Conservation (phyloP, 2,797 vertebrate genomes). For the Malacoraja senta region DNA sequence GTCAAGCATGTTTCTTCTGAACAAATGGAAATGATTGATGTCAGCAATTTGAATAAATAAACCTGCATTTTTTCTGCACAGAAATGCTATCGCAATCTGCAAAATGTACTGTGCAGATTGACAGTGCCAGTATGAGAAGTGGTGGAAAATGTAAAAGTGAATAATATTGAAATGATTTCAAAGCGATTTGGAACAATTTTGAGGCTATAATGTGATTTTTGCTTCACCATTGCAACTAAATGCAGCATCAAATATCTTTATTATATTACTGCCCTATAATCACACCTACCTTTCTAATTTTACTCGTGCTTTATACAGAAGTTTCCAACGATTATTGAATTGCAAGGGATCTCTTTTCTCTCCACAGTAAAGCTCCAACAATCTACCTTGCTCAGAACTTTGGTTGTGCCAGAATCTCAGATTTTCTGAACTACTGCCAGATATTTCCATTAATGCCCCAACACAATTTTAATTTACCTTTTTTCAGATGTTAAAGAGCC, state of each 20-base stretch:
- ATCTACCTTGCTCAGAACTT: no score
- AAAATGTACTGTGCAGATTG: not conserved
- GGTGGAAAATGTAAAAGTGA: not conserved
- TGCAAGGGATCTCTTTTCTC: not conserved
- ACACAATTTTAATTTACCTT: no score
- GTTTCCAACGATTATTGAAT: not conserved
- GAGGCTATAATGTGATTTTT: not conserved
- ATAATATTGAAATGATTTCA: not conserved
- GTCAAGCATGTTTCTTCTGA: not conserved
- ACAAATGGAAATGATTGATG: not conserved
- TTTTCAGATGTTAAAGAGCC: no score
- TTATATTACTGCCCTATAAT: constrained; percentile 2
- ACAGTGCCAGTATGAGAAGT: not conserved
- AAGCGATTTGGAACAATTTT: not conserved
- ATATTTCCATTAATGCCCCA: no score
- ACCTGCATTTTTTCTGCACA: not conserved
- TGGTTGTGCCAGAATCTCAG: no score
- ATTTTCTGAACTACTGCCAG: no score
- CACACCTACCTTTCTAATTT: not conserved
- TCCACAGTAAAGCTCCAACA: no score
- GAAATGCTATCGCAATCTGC: not conserved
- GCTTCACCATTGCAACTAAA: not conserved
- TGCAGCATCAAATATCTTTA: not conserved
- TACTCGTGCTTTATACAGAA: not conserved
- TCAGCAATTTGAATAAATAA: constrained; percentile 3